Conservation (phyloP, 2,888 invertebrate species). For the Dastarcus helophoroides region DNA sequence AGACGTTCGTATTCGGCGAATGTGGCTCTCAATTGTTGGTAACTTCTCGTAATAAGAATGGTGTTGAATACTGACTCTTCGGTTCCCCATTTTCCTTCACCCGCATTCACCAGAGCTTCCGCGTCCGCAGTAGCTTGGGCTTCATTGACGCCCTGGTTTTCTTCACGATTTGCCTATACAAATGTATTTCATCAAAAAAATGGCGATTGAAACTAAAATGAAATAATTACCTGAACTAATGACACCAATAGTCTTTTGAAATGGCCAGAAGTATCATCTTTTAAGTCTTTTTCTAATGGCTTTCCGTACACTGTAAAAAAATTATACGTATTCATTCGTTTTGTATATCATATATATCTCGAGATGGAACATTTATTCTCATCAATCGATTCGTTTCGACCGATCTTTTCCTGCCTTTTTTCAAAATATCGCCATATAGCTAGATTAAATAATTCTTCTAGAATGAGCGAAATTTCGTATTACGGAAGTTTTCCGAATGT, state of each 20-base stretch:
- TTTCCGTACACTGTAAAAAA: slow-evolving; percentile 61
- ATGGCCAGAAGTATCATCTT: slow-evolving; percentile 90
- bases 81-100: slow-evolving; percentile 80
- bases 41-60: slow-evolving; percentile 77
- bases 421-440: too few species aligned
- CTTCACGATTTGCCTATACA: slow-evolving; percentile 67
- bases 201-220: background rate
- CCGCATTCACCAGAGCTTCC: slow-evolving; percentile 62
- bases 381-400: too few species aligned
- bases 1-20: slow-evolving; percentile 76
- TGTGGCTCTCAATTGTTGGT: slow-evolving; percentile 74
- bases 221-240: slow-evolving; percentile 48
- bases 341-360: too few species aligned
- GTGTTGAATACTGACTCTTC: slow-evolving; percentile 81
- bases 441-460: too few species aligned
- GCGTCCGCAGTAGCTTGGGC: slow-evolving; percentile 74
- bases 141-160: slow-evolving; percentile 76
- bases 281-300: slow-evolving; percentile 72
- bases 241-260: slow-evolving; percentile 87
- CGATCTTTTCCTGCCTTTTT: too few species aligned
- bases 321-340: too few species aligned
- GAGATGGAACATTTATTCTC: too few species aligned
- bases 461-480: too few species aligned
- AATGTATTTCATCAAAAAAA: background rate
- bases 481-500: too few species aligned